Evolutionary conservation across 2,797 vertebrate genomes (phyloP).

Genomic region (Leontopithecus rosalia): DNA sequence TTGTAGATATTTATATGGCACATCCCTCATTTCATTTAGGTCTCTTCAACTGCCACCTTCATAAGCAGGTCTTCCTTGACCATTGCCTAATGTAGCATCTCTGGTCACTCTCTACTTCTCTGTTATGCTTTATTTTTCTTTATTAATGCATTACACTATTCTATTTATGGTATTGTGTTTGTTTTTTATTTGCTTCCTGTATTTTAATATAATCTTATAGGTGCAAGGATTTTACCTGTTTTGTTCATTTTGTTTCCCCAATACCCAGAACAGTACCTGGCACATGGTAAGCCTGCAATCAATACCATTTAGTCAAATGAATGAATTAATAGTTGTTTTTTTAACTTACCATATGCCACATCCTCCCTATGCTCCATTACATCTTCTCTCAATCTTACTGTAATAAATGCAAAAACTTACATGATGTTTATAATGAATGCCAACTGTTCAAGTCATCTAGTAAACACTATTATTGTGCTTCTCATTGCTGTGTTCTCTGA

Average conservation of each 20-base stretch:
- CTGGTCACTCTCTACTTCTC: not conserved
- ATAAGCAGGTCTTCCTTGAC: not conserved
- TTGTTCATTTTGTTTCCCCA: not conserved
- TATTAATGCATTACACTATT: not conserved
- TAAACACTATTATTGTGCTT: not conserved
- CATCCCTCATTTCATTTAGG: not conserved
- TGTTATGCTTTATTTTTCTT: not conserved
- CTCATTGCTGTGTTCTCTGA: not conserved
- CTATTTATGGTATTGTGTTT: not conserved
- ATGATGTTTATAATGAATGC: not conserved
- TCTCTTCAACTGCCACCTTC: not conserved
- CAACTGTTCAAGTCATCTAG: not conserved
- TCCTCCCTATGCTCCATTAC: not conserved
- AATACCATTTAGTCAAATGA: not conserved
- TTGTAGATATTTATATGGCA: not conserved
- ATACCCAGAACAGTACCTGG: not conserved
- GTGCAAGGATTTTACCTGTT: not conserved
- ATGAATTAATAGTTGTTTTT: not conserved
- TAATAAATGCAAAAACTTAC: not conserved
- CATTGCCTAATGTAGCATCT: not conserved
- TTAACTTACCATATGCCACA: not conserved
- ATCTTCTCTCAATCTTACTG: not conserved
- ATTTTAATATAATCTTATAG: not conserved
- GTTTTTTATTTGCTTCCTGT: not conserved
- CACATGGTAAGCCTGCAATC: not conserved